phyloP scores from a whole-genome alignment of 2,888 invertebrate genomes.

The Neoscelio sp. region DNA sequence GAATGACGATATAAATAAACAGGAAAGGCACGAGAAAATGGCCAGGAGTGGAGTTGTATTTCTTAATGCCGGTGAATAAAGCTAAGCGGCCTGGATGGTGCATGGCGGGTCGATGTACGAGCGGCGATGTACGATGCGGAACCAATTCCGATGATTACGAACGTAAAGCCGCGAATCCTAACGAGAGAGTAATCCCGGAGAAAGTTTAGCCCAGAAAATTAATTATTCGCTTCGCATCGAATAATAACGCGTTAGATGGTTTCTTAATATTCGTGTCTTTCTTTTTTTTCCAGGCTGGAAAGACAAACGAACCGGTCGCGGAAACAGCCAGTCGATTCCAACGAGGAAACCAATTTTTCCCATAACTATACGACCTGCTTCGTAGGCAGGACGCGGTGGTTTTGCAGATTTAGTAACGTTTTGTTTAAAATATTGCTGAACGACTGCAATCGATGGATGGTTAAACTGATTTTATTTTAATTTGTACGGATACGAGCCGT shows the following conservation, averaged over 20 bases:
- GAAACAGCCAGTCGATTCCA: too few species aligned
- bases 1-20: conserved; percentile 30
- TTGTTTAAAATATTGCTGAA: too few species aligned
- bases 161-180: conserved; percentile 62
- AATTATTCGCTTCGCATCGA: conserved; percentile 50
- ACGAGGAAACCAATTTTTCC: too few species aligned
- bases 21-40: conserved; percentile 39
- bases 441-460: too few species aligned
- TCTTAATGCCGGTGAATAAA: conserved; percentile 42
- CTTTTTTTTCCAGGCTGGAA: too few species aligned
- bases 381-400: too few species aligned
- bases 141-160: conserved; percentile 64
- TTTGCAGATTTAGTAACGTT: too few species aligned
- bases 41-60: conserved; percentile 32
- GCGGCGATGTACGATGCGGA: conserved; percentile 65
- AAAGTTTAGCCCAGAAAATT: conserved; percentile 64
- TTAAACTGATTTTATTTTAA: too few species aligned
- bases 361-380: too few species aligned
- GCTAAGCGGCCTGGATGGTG: conserved; percentile 54
- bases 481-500: neutral
- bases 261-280: neutral
- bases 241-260: conserved; percentile 11
- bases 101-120: conserved; percentile 64
- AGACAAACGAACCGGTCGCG: too few species aligned
- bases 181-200: conserved; percentile 54